phyloP scores from a whole-genome alignment of 2,888 invertebrate genomes.

The Trileptium ribeirensis region DNA sequence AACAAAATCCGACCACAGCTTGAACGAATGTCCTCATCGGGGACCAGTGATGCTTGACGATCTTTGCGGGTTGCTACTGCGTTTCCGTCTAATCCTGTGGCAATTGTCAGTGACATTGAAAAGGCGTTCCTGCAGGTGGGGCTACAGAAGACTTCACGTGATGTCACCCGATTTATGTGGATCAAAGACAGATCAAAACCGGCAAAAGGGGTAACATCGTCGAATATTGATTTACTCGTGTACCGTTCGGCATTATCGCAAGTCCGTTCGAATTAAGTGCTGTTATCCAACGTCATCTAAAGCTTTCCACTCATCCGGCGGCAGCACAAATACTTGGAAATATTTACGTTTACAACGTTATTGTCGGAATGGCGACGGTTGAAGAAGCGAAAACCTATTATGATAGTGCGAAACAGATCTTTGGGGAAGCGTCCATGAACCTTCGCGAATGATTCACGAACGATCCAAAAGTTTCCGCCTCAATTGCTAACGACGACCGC shows the following conservation, averaged over 20 bases:
- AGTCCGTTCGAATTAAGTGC: slow-evolving; percentile 25
- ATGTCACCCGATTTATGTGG: slow-evolving; percentile 33
- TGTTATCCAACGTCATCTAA: slow-evolving; percentile 6
- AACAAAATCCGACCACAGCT: neutral
- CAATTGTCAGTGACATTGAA: slow-evolving; percentile 22
- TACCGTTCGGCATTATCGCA: slow-evolving; percentile 30
- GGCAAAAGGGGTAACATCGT: slow-evolving; percentile 16
- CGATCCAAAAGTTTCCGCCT: too few species aligned
- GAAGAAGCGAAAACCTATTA: neutral
- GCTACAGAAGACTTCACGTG: slow-evolving; percentile 18
- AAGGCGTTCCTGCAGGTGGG: slow-evolving; percentile 19
- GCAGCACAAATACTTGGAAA: slow-evolving; percentile 18
- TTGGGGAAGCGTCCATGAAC: too few species aligned
- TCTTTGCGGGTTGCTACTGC: slow-evolving; percentile 23
- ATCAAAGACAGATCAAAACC: slow-evolving; percentile 15
- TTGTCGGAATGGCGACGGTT: too few species aligned
- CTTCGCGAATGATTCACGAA: too few species aligned
- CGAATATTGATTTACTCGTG: slow-evolving; percentile 25
- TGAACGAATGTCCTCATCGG: slow-evolving; percentile 31
- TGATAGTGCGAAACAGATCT: too few species aligned
- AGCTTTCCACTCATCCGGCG: neutral
- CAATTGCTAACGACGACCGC: too few species aligned
- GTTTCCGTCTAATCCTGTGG: slow-evolving; percentile 10
- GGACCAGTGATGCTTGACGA: slow-evolving; percentile 31
- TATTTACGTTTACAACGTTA: slow-evolving; percentile 32